Evolutionary conservation across 2,888 invertebrate genomes (phyloP).

Genomic region (Pardosa pseudoannulata): DNA sequence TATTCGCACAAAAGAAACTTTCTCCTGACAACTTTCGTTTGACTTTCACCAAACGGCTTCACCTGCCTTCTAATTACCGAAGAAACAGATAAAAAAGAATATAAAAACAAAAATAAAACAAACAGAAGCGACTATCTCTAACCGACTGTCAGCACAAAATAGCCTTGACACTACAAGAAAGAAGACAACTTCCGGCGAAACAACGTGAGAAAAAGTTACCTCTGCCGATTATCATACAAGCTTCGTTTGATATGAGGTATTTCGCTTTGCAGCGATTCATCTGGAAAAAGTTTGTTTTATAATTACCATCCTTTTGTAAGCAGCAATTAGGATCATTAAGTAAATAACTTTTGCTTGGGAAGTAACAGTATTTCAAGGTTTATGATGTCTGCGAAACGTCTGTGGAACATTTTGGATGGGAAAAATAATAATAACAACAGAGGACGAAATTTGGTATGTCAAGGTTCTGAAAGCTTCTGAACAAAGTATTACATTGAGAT

Average conservation of each 20-base stretch:
- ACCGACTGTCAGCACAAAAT: constrained; percentile 41
- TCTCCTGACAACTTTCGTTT: neutral
- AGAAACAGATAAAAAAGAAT: neutral
- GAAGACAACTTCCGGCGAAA: neutral
- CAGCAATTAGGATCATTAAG: no score
- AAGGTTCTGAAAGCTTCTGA: no score
- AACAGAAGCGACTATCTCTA: neutral
- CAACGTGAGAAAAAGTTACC: constrained; percentile 8
- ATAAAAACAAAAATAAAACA: neutral
- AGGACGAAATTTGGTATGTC: no score
- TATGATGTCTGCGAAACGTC: no score
- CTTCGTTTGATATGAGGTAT: constrained; percentile 2
- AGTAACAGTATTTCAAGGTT: no score
- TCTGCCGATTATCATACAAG: neutral
- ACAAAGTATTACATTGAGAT: no score
- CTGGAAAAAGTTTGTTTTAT: no score
- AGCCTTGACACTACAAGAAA: constrained; percentile 54
- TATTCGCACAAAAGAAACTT: neutral
- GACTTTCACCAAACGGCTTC: neutral
- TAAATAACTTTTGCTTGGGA: no score
- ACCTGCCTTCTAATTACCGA: constrained; percentile 2
- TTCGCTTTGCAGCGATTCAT: neutral
- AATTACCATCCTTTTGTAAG: no score
- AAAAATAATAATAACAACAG: no score
- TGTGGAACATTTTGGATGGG: no score